Base-by-base conservation (phyloP, 2,113 vertebrate species). In the Tapirus terrestris region DNA sequence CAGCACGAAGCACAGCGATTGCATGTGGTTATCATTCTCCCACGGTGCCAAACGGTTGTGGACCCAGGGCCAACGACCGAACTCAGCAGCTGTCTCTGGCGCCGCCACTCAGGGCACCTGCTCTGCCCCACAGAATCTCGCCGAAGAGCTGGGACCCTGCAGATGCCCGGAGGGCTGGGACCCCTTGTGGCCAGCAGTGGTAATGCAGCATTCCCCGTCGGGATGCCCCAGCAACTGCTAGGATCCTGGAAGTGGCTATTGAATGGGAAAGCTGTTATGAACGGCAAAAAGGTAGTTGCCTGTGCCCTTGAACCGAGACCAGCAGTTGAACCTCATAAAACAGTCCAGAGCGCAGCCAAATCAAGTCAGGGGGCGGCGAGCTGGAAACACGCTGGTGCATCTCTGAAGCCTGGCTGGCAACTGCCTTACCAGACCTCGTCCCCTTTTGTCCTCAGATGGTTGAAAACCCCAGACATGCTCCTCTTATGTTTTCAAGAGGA, bases 101-200 rank as follows among this genome's bases (percentile, higher is more conserved):
- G 25, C 31, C n/a, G 56, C 29, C 13, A 12, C 25, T 84, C 72
- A 48, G 18, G 29, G n/a, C n/a, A 6, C 23, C 36, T 14, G 72
- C 87, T 77, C 21, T 4, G 53, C 8, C 13, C 17, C 0, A 6
- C 8, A 13, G 29, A 29, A 31, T 16, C n/a, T 27, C 8, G 0
- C 31, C 5, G 4, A 4, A 21, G 39, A 61, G 65, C 84, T 0
- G 51, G 36, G 48, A 11, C 21, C 9, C 16, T 1, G 33, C 76
- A 10, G 14, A 31, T 1, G 25, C 58, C 31, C 10, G 76, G 51
- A 18, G 39, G 83, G 82, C n/a, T 11, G 87, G 48, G 76, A 58
- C 94, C 80, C 90, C 87, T 89, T 43, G 84, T 96, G 94, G 91
- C 76, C 76, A 73, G n/a, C 4, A 20, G 53, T 1, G 39, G 61